A percentile compares a stretch with the other conserved stretches of the same genome.
Evolutionary conservation across 2,797 vertebrate species (phyloP).

Genomic region (Poecilia picta): DNA sequence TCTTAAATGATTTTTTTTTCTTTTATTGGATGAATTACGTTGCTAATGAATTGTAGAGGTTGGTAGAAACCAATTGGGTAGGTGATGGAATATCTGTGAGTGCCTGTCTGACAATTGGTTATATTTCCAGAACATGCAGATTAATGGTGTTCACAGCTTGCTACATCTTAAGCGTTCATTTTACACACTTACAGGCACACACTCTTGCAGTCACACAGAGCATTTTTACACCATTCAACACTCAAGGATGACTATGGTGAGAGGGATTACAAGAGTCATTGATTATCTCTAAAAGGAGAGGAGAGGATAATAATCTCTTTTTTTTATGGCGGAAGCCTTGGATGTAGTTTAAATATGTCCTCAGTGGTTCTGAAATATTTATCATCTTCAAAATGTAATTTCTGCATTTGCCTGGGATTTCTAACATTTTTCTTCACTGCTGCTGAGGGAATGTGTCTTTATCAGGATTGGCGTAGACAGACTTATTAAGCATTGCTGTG

Average conservation of each 20-base stretch:
- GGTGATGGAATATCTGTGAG: constrained; percentile 84
- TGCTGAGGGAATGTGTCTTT: constrained; percentile 74
- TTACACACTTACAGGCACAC: constrained; percentile 61
- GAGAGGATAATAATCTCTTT: constrained; percentile 81
- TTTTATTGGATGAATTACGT: constrained; percentile 82
- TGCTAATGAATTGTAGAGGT: constrained; percentile 83
- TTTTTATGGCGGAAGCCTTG: constrained; percentile 56
- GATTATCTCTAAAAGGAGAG: constrained; percentile 84
- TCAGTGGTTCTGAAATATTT: constrained; percentile 81
- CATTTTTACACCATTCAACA: constrained; percentile 74
- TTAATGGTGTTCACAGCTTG: constrained; percentile 80
- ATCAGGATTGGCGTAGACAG: constrained; percentile 80
- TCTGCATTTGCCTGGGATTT: constrained; percentile 79
- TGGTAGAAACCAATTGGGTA: constrained; percentile 80
- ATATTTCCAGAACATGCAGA: constrained; percentile 88
- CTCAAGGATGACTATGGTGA: constrained; percentile 61
- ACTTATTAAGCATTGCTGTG: constrained; percentile 76
- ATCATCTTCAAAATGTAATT: constrained; percentile 82
- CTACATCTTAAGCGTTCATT: constrained; percentile 77
- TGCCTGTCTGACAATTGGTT: constrained; percentile 82
- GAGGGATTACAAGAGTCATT: constrained; percentile 81
- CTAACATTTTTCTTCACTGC: constrained; percentile 61
- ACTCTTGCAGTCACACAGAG: constrained; percentile 44
- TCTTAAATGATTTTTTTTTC: constrained; percentile 49
- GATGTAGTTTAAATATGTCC: constrained; percentile 83